Conservation (phyloP, 2,888 invertebrate species). For the Trichacis sp. region DNA sequence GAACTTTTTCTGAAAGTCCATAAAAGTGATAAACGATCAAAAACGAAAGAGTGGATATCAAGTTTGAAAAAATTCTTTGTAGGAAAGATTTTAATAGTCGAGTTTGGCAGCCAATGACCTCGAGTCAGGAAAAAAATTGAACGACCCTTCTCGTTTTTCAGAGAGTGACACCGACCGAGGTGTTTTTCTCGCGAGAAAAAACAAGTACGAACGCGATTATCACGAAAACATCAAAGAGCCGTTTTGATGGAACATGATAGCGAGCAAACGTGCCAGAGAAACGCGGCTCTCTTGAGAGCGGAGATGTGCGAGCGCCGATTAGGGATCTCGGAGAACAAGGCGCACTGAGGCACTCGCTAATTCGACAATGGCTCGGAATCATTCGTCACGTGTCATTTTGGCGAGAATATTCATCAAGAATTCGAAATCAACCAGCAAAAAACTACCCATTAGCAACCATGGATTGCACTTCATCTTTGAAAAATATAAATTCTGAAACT, state of each 20-base stretch:
- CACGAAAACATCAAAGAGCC: no score
- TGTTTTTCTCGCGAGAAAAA: background rate
- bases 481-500: no score
- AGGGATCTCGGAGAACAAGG: constrained; percentile 37
- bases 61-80: no score
- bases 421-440: no score
- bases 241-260: constrained; percentile 40
- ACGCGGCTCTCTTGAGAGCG: constrained; percentile 15
- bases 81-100: no score
- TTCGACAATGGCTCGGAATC: constrained; percentile 29
- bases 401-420: constrained; percentile 15
- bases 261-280: constrained; percentile 14
- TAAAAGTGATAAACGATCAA: constrained; percentile 43
- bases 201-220: constrained; percentile 3
- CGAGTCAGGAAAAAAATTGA: no score
- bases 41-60: no score
- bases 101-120: no score
- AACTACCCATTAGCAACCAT: no score
- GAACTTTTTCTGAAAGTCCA: constrained; percentile 11
- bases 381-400: constrained; percentile 33
- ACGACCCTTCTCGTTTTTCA: no score
- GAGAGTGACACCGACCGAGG: no score
- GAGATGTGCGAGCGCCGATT: constrained; percentile 44
- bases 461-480: background rate
- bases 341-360: constrained; percentile 35